Evolutionary conservation across 30 jellyfish, hydroid and myxozoan genomes (phyloP).

Genomic region (Kudoa iwatai): DNA sequence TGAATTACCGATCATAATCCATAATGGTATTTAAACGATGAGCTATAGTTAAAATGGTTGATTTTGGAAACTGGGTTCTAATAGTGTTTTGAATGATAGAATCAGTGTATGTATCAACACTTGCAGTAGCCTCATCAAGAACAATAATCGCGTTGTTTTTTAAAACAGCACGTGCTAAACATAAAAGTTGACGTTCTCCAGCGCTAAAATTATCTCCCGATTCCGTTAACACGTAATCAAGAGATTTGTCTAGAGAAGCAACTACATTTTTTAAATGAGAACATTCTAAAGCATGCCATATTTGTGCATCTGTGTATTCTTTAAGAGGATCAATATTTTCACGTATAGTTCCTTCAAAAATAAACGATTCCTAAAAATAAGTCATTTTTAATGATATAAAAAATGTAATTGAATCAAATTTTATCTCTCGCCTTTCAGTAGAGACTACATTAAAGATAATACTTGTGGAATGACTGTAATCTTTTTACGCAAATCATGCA

Average conservation of each 20-base stretch:
- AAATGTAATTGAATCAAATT: background rate
- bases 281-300: constrained; percentile 49
- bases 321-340: constrained; percentile 46
- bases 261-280: constrained; percentile 23
- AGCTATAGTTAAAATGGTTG: constrained; percentile 53
- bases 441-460: background rate
- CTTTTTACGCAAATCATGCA: constrained; percentile 30
- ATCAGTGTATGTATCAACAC: constrained; percentile 76
- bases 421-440: background rate
- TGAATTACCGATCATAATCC: constrained; percentile 56
- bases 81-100: constrained; percentile 42
- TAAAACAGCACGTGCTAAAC: constrained; percentile 81
- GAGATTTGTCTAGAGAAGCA: constrained; percentile 3
- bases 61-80: constrained; percentile 23
- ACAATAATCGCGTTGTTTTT: constrained; percentile 20
- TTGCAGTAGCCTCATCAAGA: constrained; percentile 87
- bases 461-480: constrained; percentile 87
- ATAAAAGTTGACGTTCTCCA: constrained; percentile 82
- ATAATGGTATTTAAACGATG: constrained; percentile 67
- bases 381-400: no score
- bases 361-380: constrained; percentile 40
- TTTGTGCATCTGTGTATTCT: constrained; percentile 14
- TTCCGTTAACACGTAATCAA: constrained; percentile 13
- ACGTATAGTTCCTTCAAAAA: constrained; percentile 47
- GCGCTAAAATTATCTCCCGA: constrained; percentile 67